Base-by-base conservation (phyloP, 2,888 invertebrate species). In the Perithous albicinctus region DNA sequence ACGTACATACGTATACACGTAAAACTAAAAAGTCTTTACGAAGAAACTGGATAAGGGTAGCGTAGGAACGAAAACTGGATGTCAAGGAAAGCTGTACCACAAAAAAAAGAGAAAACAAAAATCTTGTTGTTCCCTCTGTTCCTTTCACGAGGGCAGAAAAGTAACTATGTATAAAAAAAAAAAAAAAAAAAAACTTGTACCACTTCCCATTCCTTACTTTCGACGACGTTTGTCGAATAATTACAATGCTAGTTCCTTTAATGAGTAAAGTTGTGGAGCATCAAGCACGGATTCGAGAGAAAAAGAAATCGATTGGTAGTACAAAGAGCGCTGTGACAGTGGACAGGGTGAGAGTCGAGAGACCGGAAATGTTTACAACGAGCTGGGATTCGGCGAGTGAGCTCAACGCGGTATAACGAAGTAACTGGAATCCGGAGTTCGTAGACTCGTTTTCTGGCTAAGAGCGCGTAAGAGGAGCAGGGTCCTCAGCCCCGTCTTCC, bases 391-490 rank as follows among this genome's bases (percentile, higher is more conserved):
- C 29, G 43, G 43, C 48, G 72, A 38, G 43, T 32, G 32, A 43
- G 59, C 73, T 78, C 75, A 67, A 76, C 56, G 43, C 18, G 74
- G 75, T 78, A 79, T 82, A 82, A 82, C 82, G 82, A 79, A 82
- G 82, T 82, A 82, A 82, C 82, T 72, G 61, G 82, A 82, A 82
- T 82, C 82, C 76, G 76, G 75, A 76, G 79, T 67, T 79, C 43
- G 79, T 48, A 79, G 82, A 63, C 72, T 79, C 82, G 79, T 75
- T 82, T 79, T 75, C 75, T 67, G 70, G 75, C 64, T 54, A 75
- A 78, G 75, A 82, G 82, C 75, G 78, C 79, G 82, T 67, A 82
- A 82, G 79, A 67, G 70, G 75, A 82, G 82, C 76, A 51, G 15
- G 26, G 51, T 66, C 72, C 69, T 29, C 46, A 41, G n/a, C 64